Base-by-base conservation (phyloP, 2,888 invertebrate species). In the Melangyna quadrimaculata region DNA sequence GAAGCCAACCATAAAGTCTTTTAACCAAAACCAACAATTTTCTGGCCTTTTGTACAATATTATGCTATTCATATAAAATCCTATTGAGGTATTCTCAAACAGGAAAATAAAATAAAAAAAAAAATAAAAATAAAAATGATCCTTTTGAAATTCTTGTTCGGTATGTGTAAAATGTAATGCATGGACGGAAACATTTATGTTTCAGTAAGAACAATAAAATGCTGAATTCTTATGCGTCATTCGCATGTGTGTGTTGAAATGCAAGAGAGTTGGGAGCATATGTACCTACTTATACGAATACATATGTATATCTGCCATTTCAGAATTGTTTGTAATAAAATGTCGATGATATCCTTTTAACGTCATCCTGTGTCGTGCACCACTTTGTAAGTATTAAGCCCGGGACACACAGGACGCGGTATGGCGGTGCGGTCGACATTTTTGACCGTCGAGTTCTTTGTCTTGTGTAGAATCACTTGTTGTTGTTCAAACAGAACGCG, bases 1-100 rank as follows among this genome's bases (percentile, higher is more conserved):
- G 61, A 61, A 61, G n/a, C 40, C 24, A 61, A 24, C 40, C 61
- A 40, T 40, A 61, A 61, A 40, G 24, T 24, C 24, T 61, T 61
- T 22, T 27, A 40, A 22, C 37, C 19, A 59, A 17, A n/a, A 19
- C 43, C 35, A 17, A 57, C 4, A 19, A 12, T 35, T 57, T 61
- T 61, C 37, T 40, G 61, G 37, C n/a, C 9, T 61, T 61, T 61
- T 40, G 61, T 37, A 29, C 9, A 12, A 10, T 12, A n/a, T n/a
- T n/a, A n/a, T 37, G 4, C 1, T 14, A 10, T 24, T 24, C 37
- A 24, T 61, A 6, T 48, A 17, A n/a, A 43, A 6, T 2, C 3
- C 3, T 2, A 19, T 55, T 22, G 14, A 59, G 19, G 32, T 19
- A 19, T n/a, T 24, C 51, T 24, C 2, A 55, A 55, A 32, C 55